Conservation (phyloP, 2,113 vertebrate species). For the Brachionichthys hirsutus region DNA sequence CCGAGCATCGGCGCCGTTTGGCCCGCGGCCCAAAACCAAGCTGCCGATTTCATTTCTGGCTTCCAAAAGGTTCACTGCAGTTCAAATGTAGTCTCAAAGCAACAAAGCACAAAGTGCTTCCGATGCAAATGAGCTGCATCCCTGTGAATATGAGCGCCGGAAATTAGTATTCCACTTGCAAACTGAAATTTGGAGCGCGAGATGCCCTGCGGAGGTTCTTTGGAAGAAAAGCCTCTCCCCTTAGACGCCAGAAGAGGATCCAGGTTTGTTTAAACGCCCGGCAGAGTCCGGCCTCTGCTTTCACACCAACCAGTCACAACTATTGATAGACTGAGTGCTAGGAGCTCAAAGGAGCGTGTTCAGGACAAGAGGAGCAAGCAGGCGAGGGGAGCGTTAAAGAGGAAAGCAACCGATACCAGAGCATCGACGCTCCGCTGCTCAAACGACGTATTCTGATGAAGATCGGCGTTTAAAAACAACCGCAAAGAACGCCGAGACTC, state of each 20-base stretch:
- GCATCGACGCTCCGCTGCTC: too few relatives aligned
- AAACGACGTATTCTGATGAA: not conserved
- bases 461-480: too few relatives aligned
- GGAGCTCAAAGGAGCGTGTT: constrained; percentile 1
- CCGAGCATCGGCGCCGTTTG: constrained; percentile 2
- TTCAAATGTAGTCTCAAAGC: constrained; percentile 19
- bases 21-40: constrained; percentile 33
- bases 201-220: constrained; percentile 43
- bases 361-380: not conserved
- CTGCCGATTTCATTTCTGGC: constrained; percentile 21
- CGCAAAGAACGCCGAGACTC: too few relatives aligned
- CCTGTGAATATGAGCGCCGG: constrained; percentile 44
- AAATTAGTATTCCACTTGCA: constrained; percentile 46
- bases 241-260: constrained; percentile 29
- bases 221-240: constrained; percentile 24
- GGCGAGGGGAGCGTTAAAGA: too few relatives aligned
- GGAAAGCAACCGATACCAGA: too few relatives aligned
- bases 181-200: constrained; percentile 38
- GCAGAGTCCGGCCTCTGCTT: constrained; percentile 30
- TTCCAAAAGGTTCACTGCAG: constrained; percentile 44
- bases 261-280: constrained; percentile 35
- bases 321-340: constrained; percentile 34
- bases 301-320: constrained; percentile 38
- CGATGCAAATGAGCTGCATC: constrained; percentile 45
- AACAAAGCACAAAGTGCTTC: constrained; percentile 42